A percentile compares a stretch with the other conserved stretches of the same genome.
These are phyloP conservation scores for Himalopsyche japonica DNA, from an alignment of 2,888 invertebrate species.

Conservation along the genomic window DNA sequence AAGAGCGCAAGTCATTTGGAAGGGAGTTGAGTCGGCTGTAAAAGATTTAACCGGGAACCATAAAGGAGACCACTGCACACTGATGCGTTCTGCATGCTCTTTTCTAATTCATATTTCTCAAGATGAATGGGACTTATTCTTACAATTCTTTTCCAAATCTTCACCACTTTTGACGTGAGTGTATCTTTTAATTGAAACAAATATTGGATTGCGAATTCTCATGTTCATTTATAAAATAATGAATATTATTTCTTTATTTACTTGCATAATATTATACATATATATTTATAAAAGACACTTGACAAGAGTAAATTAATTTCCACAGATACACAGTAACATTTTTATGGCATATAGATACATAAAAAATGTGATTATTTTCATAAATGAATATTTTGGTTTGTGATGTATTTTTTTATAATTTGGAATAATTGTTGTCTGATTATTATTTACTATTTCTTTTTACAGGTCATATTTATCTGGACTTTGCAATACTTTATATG, in stretches of 20 bases:
- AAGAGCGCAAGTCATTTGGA: conserved; percentile 69
- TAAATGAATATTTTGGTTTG: too few relatives aligned
- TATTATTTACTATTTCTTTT: conserved; percentile 38
- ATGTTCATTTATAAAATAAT: too few relatives aligned
- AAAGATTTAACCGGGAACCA: conserved; percentile 65
- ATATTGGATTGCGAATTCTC: too few relatives aligned
- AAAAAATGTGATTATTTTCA: too few relatives aligned
- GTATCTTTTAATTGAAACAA: too few relatives aligned
- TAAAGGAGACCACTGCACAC: conserved; percentile 77
- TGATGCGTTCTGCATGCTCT: conserved; percentile 85
- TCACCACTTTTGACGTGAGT: conserved; percentile 68
- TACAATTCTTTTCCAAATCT: conserved; percentile 81
- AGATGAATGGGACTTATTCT: conserved; percentile 90
- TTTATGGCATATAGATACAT: too few relatives aligned
- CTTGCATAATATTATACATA: too few relatives aligned
- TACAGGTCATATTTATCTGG: conserved; percentile 78
- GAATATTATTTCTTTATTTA: too few relatives aligned
- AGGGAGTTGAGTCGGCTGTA: conserved; percentile 72
- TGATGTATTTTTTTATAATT: too few relatives aligned
- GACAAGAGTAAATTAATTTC: too few relatives aligned
- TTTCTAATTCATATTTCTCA: conserved; percentile 91
- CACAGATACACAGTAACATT: too few relatives aligned
- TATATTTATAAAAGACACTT: too few relatives aligned
- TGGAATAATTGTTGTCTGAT: background rate
- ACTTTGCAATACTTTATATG: conserved; percentile 87